Base-by-base conservation (phyloP, 2,797 vertebrate species). In the Myotis pilosus region DNA sequence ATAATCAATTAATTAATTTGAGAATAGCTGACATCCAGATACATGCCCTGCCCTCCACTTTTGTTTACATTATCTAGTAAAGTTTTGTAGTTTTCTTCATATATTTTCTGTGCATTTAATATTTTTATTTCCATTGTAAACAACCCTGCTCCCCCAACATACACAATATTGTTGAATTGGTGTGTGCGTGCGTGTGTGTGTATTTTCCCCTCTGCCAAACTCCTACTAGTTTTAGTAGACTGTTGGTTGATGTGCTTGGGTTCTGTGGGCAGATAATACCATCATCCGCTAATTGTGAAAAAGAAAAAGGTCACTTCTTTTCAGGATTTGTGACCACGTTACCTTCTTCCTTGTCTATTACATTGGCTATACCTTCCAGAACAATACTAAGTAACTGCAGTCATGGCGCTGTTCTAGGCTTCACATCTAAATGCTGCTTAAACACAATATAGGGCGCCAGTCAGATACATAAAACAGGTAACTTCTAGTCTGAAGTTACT, bases 281-380 rank as follows among this genome's bases (percentile, higher is more conserved):
- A 72, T 36, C 19, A 62, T 55, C 74, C 82, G 4, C 33, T 78
- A 83, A 47, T 51, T 25, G 60, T n/a, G 23, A 71, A 71, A 69
- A 38, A 79, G 22, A 62, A 81, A 92, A 89, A 41, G 19, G 3
- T 17, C 17, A 81, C 49, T 82, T 87, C 36, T 72, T 75, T 87
- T 75, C 22, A 89, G 49, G 53, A 71, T 79, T 36, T 86, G 44
- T 25, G 36, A 47, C 5, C n/a, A 1, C 41, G 76, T 71, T 86
- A 22, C 74, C 22, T 68, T 51, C 96, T 82, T 57, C 87, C 85
- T 79, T 86, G 4, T 93, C 87, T 81, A 33, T 41, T 82, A n/a
- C n/a, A 36, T 80, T 85, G 62, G 36, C 44, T 41, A 4, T 38
- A 20, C 16, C 25, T 64, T 87, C 66, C 38, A 66, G 72, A 87